Conservation (phyloP, 2,113 vertebrate species). For the Oreochromis tanganicae region DNA sequence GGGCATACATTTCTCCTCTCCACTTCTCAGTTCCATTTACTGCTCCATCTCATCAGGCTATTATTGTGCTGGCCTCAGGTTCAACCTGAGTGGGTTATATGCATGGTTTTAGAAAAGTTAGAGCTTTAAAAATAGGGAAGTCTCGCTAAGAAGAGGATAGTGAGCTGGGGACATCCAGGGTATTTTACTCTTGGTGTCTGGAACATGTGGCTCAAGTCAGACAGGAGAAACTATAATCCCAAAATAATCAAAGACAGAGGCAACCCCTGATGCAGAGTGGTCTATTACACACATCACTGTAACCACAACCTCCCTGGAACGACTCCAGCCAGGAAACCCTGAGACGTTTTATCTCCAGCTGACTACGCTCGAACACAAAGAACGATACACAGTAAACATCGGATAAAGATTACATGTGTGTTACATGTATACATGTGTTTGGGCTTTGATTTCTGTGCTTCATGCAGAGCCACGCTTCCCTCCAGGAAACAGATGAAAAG, state of each 20-base stretch:
- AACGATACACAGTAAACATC: background rate
- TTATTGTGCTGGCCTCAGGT: constrained; percentile 38
- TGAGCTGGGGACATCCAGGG: background rate
- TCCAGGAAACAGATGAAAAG: background rate
- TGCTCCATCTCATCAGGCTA: constrained; percentile 38
- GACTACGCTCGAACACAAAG: background rate
- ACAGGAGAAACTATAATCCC: background rate
- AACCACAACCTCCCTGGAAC: background rate
- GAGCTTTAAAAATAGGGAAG: constrained; percentile 16
- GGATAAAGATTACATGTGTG: background rate
- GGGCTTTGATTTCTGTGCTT: background rate
- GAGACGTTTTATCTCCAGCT: background rate
- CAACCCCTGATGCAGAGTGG: background rate
- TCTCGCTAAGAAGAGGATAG: background rate
- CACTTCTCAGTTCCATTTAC: constrained; percentile 42
- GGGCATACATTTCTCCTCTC: constrained; percentile 32
- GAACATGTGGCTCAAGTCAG: background rate
- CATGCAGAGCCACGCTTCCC: background rate
- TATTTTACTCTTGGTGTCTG: background rate
- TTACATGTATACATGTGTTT: background rate
- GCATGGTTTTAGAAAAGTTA: constrained; percentile 33
- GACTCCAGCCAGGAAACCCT: background rate
- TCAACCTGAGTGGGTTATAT: constrained; percentile 47
- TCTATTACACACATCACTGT: background rate
- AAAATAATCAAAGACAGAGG: background rate